phyloP scores from a whole-genome alignment of 2,888 invertebrate genomes.

The Sminthurinus aureus region DNA sequence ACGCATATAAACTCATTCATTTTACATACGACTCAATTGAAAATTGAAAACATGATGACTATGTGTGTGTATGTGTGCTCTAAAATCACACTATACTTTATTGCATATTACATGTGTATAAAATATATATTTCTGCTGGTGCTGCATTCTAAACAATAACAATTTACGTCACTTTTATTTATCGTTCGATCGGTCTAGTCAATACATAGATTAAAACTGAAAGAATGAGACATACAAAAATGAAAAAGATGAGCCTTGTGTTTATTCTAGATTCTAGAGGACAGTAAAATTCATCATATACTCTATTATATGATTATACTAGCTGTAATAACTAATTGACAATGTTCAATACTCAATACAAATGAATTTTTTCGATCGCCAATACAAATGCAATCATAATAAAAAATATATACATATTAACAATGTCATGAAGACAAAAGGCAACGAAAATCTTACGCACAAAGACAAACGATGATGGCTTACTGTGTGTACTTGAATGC shows the following conservation, averaged over 20 bases:
- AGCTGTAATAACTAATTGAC: too few species aligned
- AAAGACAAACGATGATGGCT: not conserved
- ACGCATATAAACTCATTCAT: not conserved
- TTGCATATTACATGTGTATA: too few species aligned
- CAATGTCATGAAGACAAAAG: too few species aligned
- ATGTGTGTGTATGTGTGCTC: not conserved
- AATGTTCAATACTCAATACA: too few species aligned
- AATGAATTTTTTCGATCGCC: too few species aligned
- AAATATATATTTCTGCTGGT: not conserved
- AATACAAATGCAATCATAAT: not conserved
- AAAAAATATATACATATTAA: not conserved
- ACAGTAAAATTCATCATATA: too few species aligned
- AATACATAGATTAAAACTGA: not conserved
- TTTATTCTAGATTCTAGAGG: too few species aligned
- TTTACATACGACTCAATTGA: not conserved
- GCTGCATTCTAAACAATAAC: conserved; percentile 8
- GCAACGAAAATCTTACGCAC: not conserved
- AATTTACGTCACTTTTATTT: conserved; percentile 14
- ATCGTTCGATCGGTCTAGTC: not conserved
- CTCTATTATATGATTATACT: too few species aligned
- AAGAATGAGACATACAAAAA: too few species aligned
- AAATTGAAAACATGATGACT: not conserved
- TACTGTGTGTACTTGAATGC: not conserved
- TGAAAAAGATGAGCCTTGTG: too few species aligned
- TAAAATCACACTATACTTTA: not conserved